A percentile compares a stretch with the other conserved stretches of the same genome.
Conservation (phyloP, 2,797 vertebrate genomes). For the Coranthus polyacanthus region DNA sequence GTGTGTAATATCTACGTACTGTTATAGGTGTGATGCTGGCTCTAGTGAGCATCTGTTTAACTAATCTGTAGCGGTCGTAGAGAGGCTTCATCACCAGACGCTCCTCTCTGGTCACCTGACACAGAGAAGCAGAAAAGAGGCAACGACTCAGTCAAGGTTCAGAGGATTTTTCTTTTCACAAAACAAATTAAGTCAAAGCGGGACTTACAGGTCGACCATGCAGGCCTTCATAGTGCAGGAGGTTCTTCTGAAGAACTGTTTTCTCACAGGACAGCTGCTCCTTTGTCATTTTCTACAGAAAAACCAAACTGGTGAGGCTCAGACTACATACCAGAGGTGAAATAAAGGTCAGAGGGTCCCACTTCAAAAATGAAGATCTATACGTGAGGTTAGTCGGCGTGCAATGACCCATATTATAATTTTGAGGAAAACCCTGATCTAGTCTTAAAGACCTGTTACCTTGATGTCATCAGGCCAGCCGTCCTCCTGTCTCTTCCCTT, state of each 20-base stretch:
- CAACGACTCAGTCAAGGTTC: too few species aligned
- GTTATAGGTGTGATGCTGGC: conserved; percentile 95
- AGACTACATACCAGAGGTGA: too few species aligned
- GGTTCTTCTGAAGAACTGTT: conserved; percentile 95
- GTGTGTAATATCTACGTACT: conserved; percentile 81
- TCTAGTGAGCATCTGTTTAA: conserved; percentile 98
- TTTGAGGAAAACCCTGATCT: too few species aligned
- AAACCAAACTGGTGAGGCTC: too few species aligned
- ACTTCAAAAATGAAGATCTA: background rate
- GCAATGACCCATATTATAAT: too few species aligned
- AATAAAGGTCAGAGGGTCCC: too few species aligned
- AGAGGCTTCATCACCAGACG: conserved; percentile 95
- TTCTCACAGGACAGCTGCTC: conserved; percentile 96
- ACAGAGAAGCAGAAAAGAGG: background rate
- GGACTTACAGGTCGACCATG: conserved; percentile 92
- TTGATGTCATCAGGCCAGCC: conserved; percentile 95
- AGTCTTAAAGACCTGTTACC: too few species aligned
- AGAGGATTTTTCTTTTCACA: background rate
- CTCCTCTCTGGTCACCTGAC: conserved; percentile 93
- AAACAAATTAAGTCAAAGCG: background rate
- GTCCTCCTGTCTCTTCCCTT: conserved; percentile 92
- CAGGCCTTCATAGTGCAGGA: conserved; percentile 95
- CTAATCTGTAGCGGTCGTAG: conserved; percentile 96
- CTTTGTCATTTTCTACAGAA: conserved; percentile 94
- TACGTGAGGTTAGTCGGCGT: too few species aligned